Base-by-base conservation (phyloP, 2,113 vertebrate species). In the Xenus cinereus region DNA sequence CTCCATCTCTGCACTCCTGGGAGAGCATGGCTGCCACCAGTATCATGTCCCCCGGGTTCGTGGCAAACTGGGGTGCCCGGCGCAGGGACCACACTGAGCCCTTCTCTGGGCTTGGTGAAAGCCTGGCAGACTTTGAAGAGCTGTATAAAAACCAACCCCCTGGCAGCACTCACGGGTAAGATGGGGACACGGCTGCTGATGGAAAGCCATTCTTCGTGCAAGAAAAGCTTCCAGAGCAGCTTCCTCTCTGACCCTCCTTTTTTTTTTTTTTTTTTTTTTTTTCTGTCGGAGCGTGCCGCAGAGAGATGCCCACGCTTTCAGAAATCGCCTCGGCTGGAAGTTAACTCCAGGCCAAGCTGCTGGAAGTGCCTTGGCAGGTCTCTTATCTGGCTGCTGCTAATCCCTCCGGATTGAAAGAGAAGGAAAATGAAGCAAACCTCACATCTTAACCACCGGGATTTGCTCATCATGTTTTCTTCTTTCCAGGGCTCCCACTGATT, bases 11-110 rank as follows among this genome's bases (percentile, higher is more conserved):
- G 67, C 21, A 32, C 4, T 8, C 21, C 22, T 4, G 28, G 41
- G 32, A 48, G 51, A 41, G n/a, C 46, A 3, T 0, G 3, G 37
- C 50, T 63, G 50, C 13, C 33, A 62, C 8, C 48, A 48, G 45
- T 19, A 5, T 9, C 32, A 53, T n/a, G 24, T n/a, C 39, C 54
- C 4, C 12, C 1, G 0, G 21, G 24, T 0, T 1, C 2, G 0
- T 30, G 28, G 18, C 32, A 6, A 3, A 33, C 1, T 0, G 0
- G 32, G 32, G 43, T 26, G 33, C 48, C 23, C 0, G 0, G 62
- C 74, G 35, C 48, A 62, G 77, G 64, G 66, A 35, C 56, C 27
- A 2, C 0, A 9, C 11, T 7, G 87, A 54, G 69, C 6, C 23
- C 41, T 71, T 71, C 39, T 48, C 84, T 56, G 39, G 45, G 84